Evolutionary conservation across 2,797 vertebrate genomes (phyloP), one percentile per base, ranked within the genome.

Genomic region (Danio jaintianensis): DNA sequence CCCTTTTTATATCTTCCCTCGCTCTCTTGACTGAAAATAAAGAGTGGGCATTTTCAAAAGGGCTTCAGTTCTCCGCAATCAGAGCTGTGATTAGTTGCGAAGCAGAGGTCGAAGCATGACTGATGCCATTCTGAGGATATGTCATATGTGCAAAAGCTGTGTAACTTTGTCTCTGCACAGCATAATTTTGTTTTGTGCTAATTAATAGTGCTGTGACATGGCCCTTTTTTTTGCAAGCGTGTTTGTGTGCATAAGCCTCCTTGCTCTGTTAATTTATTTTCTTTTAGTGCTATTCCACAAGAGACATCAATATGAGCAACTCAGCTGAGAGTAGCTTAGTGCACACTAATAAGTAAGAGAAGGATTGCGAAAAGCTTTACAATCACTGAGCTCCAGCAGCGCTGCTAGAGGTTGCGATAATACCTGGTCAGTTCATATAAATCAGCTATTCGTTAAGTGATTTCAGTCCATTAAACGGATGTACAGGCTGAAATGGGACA

Each of bases 61-160:
- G 3, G 22, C 61, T 76, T 13, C 64, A 58, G 48, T n/a, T 20
- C 9, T 47, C 53, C 16, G 9, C 50, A 64, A 11, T 58, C n/a
- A 59, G 50, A 77, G 47, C 45, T 36, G 12, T 71, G 50, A 59
- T 74, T 64, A 13, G 18, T 70, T 84, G 77, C 11, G 59, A 62
- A 64, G 50, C 67, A 62, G 72, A 67, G 75, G 67, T 80, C 55
- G 69, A 64, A 59, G 42, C 40, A 63, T 66, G 48, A 75, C 81
- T 56, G 50, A 68, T 80, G 71, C 71, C 72, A 58, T 80, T 80
- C 59, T 13, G 67, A 36, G 48, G 53, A 56, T 62, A 36, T 78
- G 16, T 80, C 16, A 55, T 40, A 9, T 62, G 42, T 62, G 20
- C 43, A 55, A 61, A 4, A 71, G n/a, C 36, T 55, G 15, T 66